A percentile compares a stretch with the other conserved stretches of the same genome.
Evolutionary conservation across 1,140 invertebrate species (phyloP).

Genomic region (silkworm (Bombyx mori)): DNA sequence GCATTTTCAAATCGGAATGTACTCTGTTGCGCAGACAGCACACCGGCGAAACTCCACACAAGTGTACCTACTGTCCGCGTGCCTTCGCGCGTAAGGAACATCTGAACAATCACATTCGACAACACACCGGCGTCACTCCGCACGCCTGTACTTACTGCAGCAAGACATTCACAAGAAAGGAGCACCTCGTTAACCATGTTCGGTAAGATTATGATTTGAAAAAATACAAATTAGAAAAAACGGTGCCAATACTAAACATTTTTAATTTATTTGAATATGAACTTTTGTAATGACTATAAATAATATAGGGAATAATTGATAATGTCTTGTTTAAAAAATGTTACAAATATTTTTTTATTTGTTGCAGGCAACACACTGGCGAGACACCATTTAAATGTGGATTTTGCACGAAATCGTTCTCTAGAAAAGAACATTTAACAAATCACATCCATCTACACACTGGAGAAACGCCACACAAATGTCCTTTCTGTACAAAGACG

Average conservation of each 20-base stretch:
- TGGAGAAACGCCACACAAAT: conserved; percentile 84
- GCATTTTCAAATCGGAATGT: conserved; percentile 73
- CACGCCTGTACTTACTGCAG: conserved; percentile 87
- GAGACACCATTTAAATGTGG: conserved; percentile 80
- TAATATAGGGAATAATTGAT: no score
- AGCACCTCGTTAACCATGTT: conserved; percentile 84
- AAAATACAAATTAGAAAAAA: no score
- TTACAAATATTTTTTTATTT: conserved; percentile 6
- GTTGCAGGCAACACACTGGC: conserved; percentile 85
- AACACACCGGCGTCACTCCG: conserved; percentile 83
- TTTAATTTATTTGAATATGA: no score
- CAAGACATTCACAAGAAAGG: conserved; percentile 88
- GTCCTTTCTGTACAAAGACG: conserved; percentile 83
- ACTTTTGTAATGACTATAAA: no score
- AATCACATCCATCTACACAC: conserved; percentile 82
- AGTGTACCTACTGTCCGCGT: conserved; percentile 89
- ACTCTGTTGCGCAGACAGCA: conserved; percentile 79
- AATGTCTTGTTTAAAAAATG: no score
- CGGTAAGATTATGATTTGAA: conserved; percentile 32
- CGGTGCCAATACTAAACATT: neutral
- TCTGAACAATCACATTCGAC: conserved; percentile 75
- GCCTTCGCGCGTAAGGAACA: conserved; percentile 89
- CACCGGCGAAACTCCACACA: conserved; percentile 88
- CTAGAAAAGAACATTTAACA: conserved; percentile 87
- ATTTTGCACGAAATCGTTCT: conserved; percentile 82